Base-by-base conservation (phyloP, 2,888 invertebrate species). In the Lumbricus terrestris region DNA sequence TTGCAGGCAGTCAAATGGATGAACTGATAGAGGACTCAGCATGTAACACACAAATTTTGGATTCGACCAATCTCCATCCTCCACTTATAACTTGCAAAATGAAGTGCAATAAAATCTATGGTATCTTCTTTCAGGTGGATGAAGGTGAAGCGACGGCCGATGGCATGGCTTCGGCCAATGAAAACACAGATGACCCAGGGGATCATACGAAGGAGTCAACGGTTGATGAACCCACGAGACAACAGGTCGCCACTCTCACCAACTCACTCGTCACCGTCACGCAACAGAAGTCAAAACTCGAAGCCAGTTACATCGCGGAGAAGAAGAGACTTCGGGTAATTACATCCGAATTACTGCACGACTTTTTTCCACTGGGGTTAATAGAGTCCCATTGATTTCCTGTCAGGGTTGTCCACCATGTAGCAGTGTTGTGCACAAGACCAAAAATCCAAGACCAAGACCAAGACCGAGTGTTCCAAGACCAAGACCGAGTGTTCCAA, bases 281-380 rank as follows among this genome's bases (percentile, higher is more conserved):
- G 0, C 96, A 97, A 8, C 97, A 98, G 94, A 98, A 98, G 94
- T 96, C 97, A 1, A 96, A 97, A 88, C 97, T 97, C 96, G 98
- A 98, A 95, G 97, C 97, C 89, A 97, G 96, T 88, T 97, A 97
- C 94, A 97, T 97, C 88, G 94, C 95, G n/a, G 96, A 96, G 91
- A 95, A 95, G 91, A 95, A 95, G 91, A 93, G 94, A 89, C 93
- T 96, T 23, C 93, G 95, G 93, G 95, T 94, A 90, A 89, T 89
- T 90, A n/a, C n/a, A 85, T 69, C 20, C 38, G 90, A 88, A 47
- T n/a, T 8, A n/a, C 16, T n/a, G n/a, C n/a, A n/a, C n/a, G n/a
- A n/a, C n/a, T n/a, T n/a, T n/a, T n/a, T n/a, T n/a, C n/a, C n/a
- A n/a, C n/a, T n/a, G n/a, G n/a, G 34, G 29, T 88, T 88, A 15